phyloP scores from a whole-genome alignment of 2,888 invertebrate genomes.

The Digitonthophagus gazella region DNA sequence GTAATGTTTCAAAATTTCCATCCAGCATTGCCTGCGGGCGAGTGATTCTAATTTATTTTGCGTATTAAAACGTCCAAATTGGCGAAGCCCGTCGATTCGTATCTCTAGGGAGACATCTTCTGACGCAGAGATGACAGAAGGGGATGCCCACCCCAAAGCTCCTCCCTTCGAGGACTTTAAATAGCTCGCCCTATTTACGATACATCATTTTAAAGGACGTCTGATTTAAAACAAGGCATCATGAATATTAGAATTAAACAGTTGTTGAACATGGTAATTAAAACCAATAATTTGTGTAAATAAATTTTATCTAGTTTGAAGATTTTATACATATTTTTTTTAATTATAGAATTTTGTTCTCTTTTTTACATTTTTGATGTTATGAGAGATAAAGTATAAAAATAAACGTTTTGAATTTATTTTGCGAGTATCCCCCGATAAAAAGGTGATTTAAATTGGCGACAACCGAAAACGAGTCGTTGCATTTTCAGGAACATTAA shows the following conservation, averaged over 20 bases:
- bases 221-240: background rate
- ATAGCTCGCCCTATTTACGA: background rate
- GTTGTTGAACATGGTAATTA: no score
- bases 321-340: no score
- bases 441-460: background rate
- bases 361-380: background rate
- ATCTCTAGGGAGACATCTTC: background rate
- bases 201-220: background rate
- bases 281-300: no score
- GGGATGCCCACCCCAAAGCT: background rate
- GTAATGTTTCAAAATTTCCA: background rate
- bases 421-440: background rate
- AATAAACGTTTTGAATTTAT: background rate
- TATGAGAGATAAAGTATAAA: background rate
- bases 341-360: no score
- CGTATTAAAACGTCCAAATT: background rate
- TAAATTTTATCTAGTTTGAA: no score
- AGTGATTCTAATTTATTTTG: background rate
- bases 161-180: background rate
- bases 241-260: background rate
- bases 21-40: background rate
- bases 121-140: background rate
- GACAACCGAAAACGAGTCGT: background rate
- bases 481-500: background rate
- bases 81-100: background rate